Evolutionary conservation across 1,140 invertebrate genomes (phyloP).

Genomic region (Hylaeus volcanicus): DNA sequence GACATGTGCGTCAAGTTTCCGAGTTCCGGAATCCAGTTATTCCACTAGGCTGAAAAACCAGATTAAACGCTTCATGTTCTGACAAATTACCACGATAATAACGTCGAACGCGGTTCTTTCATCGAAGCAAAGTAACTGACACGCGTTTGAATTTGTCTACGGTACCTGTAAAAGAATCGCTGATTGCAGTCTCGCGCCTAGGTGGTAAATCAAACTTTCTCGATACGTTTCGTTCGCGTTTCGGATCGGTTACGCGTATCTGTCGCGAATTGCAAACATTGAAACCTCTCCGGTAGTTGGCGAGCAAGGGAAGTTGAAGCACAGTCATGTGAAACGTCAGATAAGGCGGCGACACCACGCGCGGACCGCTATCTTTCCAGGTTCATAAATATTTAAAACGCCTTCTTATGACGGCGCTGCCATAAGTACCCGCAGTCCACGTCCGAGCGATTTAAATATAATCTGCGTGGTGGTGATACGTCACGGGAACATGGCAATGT

Average conservation of each 20-base stretch:
- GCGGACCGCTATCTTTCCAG: constrained; percentile 50
- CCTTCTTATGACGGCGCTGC: constrained; percentile 51
- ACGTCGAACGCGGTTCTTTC: too few species aligned
- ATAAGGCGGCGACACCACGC: constrained; percentile 51
- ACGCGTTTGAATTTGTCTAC: too few species aligned
- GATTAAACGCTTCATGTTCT: too few species aligned
- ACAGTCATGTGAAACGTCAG: constrained; percentile 43
- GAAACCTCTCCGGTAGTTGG: constrained; percentile 24
- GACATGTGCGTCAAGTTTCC: too few species aligned
- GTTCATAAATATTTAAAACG: constrained; percentile 73
- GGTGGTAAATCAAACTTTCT: neutral
- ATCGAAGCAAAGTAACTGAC: too few species aligned
- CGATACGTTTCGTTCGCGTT: neutral
- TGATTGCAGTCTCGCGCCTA: neutral
- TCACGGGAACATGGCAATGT: constrained; percentile 60
- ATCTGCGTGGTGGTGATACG: constrained; percentile 63
- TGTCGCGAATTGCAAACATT: constrained; percentile 30
- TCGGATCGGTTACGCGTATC: neutral
- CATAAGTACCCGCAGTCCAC: constrained; percentile 41
- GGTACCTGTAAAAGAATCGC: too few species aligned
- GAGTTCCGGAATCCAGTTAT: too few species aligned
- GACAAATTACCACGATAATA: too few species aligned
- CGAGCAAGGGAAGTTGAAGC: constrained; percentile 14
- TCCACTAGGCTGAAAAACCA: too few species aligned
- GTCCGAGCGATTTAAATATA: constrained; percentile 67